Percentiles rank a stretch among this genome's conserved stretches.
Conservation (phyloP, 2,797 vertebrate species). For the Helarctos malayanus region DNA sequence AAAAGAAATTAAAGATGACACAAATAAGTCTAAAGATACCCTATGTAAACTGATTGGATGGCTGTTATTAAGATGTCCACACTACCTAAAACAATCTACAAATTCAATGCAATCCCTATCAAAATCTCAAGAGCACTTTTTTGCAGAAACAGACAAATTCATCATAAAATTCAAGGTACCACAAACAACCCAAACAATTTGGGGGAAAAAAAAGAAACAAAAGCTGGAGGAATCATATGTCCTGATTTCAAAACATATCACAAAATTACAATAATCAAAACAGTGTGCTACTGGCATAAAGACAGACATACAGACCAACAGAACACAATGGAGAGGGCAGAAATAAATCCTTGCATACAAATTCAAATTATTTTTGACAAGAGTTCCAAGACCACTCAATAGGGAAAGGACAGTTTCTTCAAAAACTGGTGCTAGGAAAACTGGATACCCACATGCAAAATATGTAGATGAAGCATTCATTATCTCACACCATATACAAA, state of each 20-base stretch:
- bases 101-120: neutral
- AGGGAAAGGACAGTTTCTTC: neutral
- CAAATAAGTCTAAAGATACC: conserved; percentile 30
- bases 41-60: neutral
- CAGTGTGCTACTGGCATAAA: neutral
- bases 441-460: neutral
- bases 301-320: neutral
- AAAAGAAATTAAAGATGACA: conserved; percentile 11
- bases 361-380: conserved; percentile 32
- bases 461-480: neutral
- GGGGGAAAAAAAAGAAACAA: conserved; percentile 4
- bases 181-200: conserved; percentile 16
- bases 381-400: neutral
- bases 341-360: conserved; percentile 4
- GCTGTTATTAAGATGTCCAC: neutral
- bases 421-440: conserved; percentile 4
- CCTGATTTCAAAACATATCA: conserved; percentile 53
- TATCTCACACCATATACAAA: neutral
- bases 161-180: conserved; percentile 28
- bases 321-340: neutral
- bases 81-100: conserved; percentile 15
- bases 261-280: conserved; percentile 40
- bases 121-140: conserved; percentile 35
- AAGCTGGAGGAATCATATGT: neutral
- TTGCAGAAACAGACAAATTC: conserved; percentile 1